Conservation (phyloP, 2,888 invertebrate species). For the Phlogophora meticulosa region DNA sequence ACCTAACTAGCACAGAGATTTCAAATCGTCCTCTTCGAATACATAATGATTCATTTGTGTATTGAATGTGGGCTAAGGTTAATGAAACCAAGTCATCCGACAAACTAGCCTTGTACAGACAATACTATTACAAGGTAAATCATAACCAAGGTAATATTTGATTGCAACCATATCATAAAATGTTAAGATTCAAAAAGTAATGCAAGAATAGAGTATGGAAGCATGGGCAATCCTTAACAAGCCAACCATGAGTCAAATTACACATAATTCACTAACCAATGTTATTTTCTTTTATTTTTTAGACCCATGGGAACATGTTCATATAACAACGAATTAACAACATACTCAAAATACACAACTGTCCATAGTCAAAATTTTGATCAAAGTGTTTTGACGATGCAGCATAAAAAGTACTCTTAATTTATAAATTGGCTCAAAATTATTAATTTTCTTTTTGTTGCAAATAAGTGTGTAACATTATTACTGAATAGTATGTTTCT, state of each 20-base stretch:
- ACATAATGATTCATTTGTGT: constrained; percentile 28
- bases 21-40: constrained; percentile 14
- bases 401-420: constrained; percentile 30
- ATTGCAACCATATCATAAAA: constrained; percentile 53
- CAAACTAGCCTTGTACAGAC: constrained; percentile 49
- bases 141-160: constrained; percentile 21
- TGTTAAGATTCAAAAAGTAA: constrained; percentile 48
- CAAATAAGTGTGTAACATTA: constrained; percentile 31
- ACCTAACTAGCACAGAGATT: not conserved
- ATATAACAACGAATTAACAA: constrained; percentile 50
- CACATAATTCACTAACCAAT: constrained; percentile 71
- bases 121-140: constrained; percentile 44
- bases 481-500: constrained; percentile 41
- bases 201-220: constrained; percentile 63
- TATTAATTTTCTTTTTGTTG: constrained; percentile 18
- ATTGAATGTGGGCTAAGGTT: constrained; percentile 38
- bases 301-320: constrained; percentile 60
- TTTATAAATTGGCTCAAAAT: constrained; percentile 17
- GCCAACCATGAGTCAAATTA: constrained; percentile 60
- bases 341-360: constrained; percentile 45
- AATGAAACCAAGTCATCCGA: constrained; percentile 55
- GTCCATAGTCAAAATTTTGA: constrained; percentile 75
- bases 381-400: constrained; percentile 76
- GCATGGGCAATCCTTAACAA: constrained; percentile 67
- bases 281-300: constrained; percentile 33